Base-by-base conservation (phyloP, 1,140 invertebrate genomes). In the Anastatus disparis region DNA sequence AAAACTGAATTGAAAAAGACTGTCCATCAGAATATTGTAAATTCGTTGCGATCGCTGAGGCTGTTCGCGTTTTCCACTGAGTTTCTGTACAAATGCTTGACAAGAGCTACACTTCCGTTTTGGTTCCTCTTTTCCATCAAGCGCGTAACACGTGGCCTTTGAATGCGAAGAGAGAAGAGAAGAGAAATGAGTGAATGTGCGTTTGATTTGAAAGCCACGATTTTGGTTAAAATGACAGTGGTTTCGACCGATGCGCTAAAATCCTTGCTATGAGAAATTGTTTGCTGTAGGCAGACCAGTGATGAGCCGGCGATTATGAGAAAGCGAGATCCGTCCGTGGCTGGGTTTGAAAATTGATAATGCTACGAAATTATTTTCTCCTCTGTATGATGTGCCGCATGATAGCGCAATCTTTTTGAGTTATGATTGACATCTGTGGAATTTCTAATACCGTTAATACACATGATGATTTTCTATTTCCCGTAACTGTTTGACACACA, bases 121-220 rank as follows among this genome's bases (percentile, higher is more conserved):
- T 3, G 13, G 13, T 17, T 20, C 29, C 50, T n/a, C n/a, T n/a
- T n/a, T n/a, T n/a, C n/a, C n/a, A n/a, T n/a, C n/a, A n/a, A n/a
- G 26, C 13, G 13, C 22, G 8, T 20, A 52, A 35, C 53, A 17
- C n/a, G 46, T 56, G 8, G 53, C 17, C 22, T 4, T 4, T 8
- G 29, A 29, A 56, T 24, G 26, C 12, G 26, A 9, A 6, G n/a
- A 31, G 15, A 20, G 29, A n/a, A n/a, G n/a, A n/a, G n/a, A n/a
- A 44, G 55, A 42, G 31, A 58, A 58, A 40, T 22, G 55, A 58
- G 55, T 22, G 55, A 58, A 58, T 58, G 55, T 58, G 55, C 22
- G 35, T 42, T 26, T 40, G 55, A 58, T 58, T 58, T 58, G 31
- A 24, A 58, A 58, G 55, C 31, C 55, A 4, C 35, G 35, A 58